phyloP scores from a whole-genome alignment of 2,113 vertebrate species.

The Rostratula benghalensis region DNA sequence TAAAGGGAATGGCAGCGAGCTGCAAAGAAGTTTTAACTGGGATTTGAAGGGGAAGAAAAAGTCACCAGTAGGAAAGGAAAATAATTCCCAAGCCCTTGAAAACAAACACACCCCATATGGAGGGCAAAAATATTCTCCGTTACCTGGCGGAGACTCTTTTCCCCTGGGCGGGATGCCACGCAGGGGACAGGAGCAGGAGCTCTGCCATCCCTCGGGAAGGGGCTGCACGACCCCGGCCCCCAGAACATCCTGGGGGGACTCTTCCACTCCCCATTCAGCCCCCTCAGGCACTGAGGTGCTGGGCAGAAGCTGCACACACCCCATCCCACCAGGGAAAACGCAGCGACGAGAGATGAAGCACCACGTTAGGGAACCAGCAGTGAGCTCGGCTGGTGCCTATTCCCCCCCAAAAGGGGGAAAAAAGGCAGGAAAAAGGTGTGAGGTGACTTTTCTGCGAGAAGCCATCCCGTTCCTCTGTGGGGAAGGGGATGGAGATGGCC shows the following conservation, averaged over 20 bases:
- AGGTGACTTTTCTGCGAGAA: not conserved
- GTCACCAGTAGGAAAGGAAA: constrained; percentile 1
- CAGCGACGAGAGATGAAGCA: not conserved
- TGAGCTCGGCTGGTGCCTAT: not conserved
- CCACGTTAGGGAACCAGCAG: accelerated
- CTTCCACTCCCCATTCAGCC: not conserved
- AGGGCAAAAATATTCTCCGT: not conserved
- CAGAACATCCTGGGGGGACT: not conserved
- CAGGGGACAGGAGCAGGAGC: accelerated
- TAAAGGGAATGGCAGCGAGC: constrained; percentile 23
- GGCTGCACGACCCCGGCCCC: not conserved
- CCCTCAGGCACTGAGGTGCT: accelerated
- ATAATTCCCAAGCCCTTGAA: not conserved
- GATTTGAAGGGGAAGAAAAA: constrained; percentile 25
- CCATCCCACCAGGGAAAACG: accelerated
- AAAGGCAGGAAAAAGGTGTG: not conserved
- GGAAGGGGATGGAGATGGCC: not conserved
- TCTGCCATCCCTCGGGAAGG: not conserved
- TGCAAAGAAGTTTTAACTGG: not conserved
- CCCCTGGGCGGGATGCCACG: accelerated
- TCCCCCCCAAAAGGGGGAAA: not conserved
- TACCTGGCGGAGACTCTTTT: not conserved
- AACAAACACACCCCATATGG: not conserved
- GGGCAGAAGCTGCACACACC: not conserved
- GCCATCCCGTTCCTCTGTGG: not conserved